Evolutionary conservation across 2,113 vertebrate genomes (phyloP).

Genomic region (Catharus fuscescens): DNA sequence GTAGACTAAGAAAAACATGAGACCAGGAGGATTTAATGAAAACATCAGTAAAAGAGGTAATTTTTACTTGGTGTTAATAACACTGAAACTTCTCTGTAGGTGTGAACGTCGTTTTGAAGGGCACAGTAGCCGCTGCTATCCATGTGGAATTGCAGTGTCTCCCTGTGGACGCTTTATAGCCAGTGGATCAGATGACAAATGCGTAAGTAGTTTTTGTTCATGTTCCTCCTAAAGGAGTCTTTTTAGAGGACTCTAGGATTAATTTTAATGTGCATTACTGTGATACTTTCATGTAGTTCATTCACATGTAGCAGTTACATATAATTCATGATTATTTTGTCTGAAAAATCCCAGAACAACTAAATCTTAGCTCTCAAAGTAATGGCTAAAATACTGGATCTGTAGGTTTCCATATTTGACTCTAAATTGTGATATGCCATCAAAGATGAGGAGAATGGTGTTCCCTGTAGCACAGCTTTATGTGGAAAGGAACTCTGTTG

Average conservation of each 20-base stretch:
- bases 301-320: not conserved
- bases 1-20: not conserved
- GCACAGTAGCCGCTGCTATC: constrained; percentile 76
- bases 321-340: not conserved
- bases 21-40: not conserved
- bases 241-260: not conserved
- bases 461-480: not conserved
- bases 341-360: not conserved
- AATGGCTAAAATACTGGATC: not conserved
- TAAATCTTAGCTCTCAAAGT: not conserved
- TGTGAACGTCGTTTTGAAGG: constrained; percentile 86
- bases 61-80: not conserved
- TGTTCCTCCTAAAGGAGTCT: not conserved
- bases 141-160: constrained; percentile 82
- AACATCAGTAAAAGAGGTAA: not conserved
- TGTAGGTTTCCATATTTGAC: not conserved
- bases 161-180: constrained; percentile 85
- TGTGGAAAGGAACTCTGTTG: not conserved
- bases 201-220: constrained; percentile 69
- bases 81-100: constrained; percentile 52
- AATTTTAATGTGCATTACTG: not conserved
- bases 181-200: constrained; percentile 88
- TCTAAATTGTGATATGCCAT: not conserved
- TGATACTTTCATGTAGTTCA: not conserved
- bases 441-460: not conserved